These are phyloP conservation scores for Pithys albifrons DNA, from an alignment of 2,113 vertebrate species.

Conservation along the genomic window DNA sequence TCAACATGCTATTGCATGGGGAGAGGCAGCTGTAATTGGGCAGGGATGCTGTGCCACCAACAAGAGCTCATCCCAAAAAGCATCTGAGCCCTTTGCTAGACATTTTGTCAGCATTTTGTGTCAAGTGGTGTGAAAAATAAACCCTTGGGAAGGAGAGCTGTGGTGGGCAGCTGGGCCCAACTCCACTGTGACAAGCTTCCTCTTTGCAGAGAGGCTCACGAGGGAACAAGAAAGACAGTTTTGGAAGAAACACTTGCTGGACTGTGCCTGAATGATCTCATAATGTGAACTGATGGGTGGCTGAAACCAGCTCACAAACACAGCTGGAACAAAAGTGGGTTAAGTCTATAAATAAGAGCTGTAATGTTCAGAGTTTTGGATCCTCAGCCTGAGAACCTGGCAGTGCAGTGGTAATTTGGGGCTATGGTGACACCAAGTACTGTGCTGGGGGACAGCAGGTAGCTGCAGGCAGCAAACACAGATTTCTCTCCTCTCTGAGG, in stretches of 20 bases:
- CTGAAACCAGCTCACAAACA: neutral
- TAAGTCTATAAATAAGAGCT: neutral
- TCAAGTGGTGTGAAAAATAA: neutral
- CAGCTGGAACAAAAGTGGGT: neutral
- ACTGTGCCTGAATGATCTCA: neutral
- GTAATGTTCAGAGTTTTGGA: neutral
- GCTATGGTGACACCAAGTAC: accelerated
- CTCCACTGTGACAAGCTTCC: neutral
- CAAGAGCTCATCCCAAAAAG: neutral
- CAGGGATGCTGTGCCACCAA: accelerated
- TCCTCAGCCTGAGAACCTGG: neutral
- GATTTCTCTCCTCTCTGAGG: neutral
- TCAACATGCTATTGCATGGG: neutral
- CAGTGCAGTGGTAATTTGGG: accelerated
- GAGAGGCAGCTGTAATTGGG: neutral
- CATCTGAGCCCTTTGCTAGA: neutral
- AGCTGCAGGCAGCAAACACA: neutral
- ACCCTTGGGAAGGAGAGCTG: neutral
- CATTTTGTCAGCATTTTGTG: neutral
- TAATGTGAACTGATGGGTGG: neutral
- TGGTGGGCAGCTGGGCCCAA: accelerated
- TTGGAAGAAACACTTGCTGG: accelerated
- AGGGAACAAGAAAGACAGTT: neutral
- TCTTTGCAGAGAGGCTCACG: neutral
- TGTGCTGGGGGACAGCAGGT: accelerated